Evolutionary conservation across 2,888 invertebrate genomes (phyloP).

Genomic region (Formica aserva): DNA sequence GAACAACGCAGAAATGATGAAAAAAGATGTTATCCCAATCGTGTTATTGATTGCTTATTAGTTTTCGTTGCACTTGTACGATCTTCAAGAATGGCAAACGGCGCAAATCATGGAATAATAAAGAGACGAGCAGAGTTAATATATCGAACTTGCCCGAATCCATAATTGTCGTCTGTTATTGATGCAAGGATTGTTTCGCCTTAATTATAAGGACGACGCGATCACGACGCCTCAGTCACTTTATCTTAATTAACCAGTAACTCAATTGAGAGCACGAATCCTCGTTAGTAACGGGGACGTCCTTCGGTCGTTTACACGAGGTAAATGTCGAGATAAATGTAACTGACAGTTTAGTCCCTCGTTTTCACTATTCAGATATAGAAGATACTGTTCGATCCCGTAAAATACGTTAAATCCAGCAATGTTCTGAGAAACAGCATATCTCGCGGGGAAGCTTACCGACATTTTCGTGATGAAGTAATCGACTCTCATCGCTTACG

Average conservation of each 20-base stretch:
- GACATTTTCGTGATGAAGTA: not conserved
- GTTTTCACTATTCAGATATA: not conserved
- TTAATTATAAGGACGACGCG: not conserved
- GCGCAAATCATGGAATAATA: not conserved
- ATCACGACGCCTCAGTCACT: constrained; percentile 11
- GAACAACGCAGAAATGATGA: not conserved
- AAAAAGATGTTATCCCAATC: not conserved
- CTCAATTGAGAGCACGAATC: constrained; percentile 35
- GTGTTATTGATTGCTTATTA: not conserved
- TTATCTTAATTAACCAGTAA: constrained; percentile 47
- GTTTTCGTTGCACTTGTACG: not conserved
- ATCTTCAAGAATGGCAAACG: not conserved
- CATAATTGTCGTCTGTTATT: not conserved
- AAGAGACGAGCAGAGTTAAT: not conserved
- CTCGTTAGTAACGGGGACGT: constrained; percentile 18
- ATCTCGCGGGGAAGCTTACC: not conserved
- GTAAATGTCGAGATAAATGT: constrained; percentile 1
- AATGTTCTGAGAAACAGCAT: not conserved
- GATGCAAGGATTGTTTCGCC: constrained; percentile 1
- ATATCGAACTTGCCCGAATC: not conserved
- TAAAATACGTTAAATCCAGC: not conserved
- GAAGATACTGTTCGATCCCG: not conserved
- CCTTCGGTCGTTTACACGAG: not conserved
- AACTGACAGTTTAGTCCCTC: not conserved
- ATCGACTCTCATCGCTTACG: constrained; percentile 17